Evolutionary conservation across 2,888 invertebrate species (phyloP), one percentile per base, ranked within the genome.

Genomic region (Athripsodes cinereus): DNA sequence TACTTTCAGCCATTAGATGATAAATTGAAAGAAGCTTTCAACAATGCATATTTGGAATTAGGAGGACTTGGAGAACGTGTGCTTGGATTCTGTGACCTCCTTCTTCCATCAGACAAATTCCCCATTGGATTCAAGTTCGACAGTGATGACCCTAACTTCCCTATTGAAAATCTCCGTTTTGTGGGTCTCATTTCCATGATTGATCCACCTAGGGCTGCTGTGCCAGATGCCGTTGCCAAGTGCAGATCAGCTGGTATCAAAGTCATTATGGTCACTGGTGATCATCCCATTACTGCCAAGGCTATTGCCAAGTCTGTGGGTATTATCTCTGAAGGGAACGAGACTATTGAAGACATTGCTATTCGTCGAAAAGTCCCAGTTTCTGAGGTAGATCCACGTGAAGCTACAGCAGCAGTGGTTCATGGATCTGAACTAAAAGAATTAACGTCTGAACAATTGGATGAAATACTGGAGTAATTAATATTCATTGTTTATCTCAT

Each of bases 151-250:
- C 81, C 88, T 65, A 96, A 96, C 79, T 96, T 96, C 85, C 94
- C 92, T 34, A 75, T 90, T 64, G 90, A 90, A 60, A 89, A 89
- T 69, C 85, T 96, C 54, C 85, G 96, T 65, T 97, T 97, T 74
- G 92, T 96, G 55, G 97, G 96, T 55, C 85, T 97, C 26, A 95
- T 97, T 92, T 95, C 96, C 65, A 96, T 97, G 96, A 96, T 97
- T 78, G 97, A 97, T 78, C 97, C 97, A 55, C 97, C 97, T 16
- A 84, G 97, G 67, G 95, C 96, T 66, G 96, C 96, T 69, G 97
- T 97, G 62, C 96, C 96, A n/a, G 96, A 96, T 73, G 97, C 97
- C 64, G 96, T 97, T 3, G 92, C 92, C 69, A 96, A 96, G 76
- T 97, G 97, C 79, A 87, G 96, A 68, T 93, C 93, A 66, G 97